Percentiles rank a stretch among this genome's conserved stretches.
These are phyloP conservation scores for Dasyurus viverrinus DNA, from an alignment of 2,113 vertebrate genomes.

Conservation along the genomic window DNA sequence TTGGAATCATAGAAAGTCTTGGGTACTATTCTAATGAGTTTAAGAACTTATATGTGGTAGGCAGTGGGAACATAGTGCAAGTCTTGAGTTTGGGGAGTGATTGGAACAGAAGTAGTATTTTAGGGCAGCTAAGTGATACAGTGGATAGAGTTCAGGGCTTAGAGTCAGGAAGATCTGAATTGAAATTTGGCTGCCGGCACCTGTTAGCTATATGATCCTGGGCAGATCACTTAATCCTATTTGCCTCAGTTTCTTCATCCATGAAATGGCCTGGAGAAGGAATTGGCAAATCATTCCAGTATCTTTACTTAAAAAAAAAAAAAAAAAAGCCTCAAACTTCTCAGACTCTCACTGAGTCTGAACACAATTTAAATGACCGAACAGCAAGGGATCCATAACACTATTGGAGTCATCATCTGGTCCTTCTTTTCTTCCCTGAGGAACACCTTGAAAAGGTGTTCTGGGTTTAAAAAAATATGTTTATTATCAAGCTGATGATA, in stretches of 20 bases:
- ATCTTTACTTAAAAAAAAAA: not conserved
- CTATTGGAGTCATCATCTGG: not conserved
- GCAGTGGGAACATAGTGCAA: not conserved
- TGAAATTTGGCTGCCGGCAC: not conserved
- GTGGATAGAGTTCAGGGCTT: not conserved
- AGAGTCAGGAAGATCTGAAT: not conserved
- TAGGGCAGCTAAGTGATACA: not conserved
- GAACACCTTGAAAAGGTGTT: constrained; percentile 18
- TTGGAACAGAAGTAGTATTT: not conserved
- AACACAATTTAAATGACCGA: not conserved
- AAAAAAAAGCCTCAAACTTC: no score
- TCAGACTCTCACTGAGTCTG: not conserved
- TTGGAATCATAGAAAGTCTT: not conserved
- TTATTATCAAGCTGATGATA: not conserved
- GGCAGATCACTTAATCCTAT: not conserved
- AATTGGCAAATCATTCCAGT: not conserved
- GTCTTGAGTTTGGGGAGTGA: not conserved
- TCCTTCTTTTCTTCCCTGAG: constrained; percentile 36
- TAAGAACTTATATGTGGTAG: not conserved
- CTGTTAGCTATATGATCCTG: not conserved
- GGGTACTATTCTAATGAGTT: not conserved
- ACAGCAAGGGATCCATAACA: not conserved
- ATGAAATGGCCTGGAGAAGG: not conserved
- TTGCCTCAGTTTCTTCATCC: not conserved
- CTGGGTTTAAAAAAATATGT: not conserved